phyloP scores from a whole-genome alignment of 2,888 invertebrate genomes.

The Julus scanicus region DNA sequence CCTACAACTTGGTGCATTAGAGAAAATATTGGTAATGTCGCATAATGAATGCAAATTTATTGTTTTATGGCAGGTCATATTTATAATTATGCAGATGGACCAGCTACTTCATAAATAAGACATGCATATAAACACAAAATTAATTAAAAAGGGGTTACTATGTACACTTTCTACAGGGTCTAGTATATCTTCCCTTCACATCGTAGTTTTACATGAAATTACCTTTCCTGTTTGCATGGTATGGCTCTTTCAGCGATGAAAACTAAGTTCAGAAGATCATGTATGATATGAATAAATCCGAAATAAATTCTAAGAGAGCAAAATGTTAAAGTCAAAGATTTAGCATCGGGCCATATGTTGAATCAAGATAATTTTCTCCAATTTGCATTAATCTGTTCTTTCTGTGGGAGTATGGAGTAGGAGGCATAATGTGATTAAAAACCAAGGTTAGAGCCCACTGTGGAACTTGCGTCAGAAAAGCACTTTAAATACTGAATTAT shows the following conservation, averaged over 20 bases:
- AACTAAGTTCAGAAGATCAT: not conserved
- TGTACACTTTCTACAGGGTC: too few species aligned
- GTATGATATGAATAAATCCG: not conserved
- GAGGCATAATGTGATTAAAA: too few species aligned
- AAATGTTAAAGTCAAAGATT: too few species aligned
- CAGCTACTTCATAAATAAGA: not conserved
- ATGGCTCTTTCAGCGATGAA: not conserved
- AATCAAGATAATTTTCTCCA: too few species aligned
- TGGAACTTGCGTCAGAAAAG: too few species aligned
- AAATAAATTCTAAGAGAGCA: not conserved
- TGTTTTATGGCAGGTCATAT: not conserved
- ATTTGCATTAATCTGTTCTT: too few species aligned
- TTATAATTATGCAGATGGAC: not conserved
- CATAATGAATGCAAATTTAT: slow-evolving; percentile 4
- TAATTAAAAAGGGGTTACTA: not conserved
- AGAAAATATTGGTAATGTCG: not conserved
- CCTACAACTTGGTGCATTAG: not conserved
- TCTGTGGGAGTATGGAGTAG: too few species aligned
- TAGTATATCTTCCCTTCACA: too few species aligned
- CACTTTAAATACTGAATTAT: too few species aligned
- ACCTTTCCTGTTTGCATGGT: not conserved
- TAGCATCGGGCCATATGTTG: too few species aligned
- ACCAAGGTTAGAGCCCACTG: too few species aligned
- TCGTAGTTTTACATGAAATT: not conserved
- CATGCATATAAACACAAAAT: not conserved